Conservation (phyloP, 2,113 vertebrate genomes). For the Ictalurus furcatus region DNA sequence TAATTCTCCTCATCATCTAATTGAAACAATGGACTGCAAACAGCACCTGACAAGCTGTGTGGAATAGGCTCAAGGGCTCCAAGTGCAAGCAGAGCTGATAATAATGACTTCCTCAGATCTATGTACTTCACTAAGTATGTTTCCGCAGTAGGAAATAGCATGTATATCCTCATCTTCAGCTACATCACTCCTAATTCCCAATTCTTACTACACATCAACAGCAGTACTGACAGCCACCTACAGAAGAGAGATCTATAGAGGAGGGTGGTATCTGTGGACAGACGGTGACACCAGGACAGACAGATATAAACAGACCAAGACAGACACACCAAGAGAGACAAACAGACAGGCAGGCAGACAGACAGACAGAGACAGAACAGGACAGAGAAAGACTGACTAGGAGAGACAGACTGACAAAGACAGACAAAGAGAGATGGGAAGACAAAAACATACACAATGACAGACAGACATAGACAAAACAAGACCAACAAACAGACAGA, state of each 20-base stretch:
- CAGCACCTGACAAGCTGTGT: conserved; percentile 19
- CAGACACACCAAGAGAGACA: background rate
- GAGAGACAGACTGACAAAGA: background rate
- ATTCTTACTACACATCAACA: background rate
- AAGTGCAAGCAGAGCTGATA: conserved; percentile 10
- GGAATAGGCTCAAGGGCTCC: background rate
- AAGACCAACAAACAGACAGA: no score
- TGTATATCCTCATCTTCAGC: background rate
- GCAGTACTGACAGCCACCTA: background rate
- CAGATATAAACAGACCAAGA: background rate
- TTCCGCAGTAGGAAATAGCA: background rate
- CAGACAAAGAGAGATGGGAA: background rate
- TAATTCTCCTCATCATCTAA: conserved; percentile 35
- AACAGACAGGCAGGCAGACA: background rate
- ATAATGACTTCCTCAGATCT: conserved; percentile 32
- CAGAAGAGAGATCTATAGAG: background rate
- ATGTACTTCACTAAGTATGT: conserved; percentile 14
- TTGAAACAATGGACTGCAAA: conserved; percentile 52
- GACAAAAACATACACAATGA: background rate
- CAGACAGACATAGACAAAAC: background rate
- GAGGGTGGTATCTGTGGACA: background rate
- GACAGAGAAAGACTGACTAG: background rate
- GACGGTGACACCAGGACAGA: background rate
- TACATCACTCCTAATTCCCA: background rate
- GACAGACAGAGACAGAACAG: background rate